Evolutionary conservation across 23 tunicate species (phyloP), one percentile per base, ranked within the genome.

Genomic region (Ascidia mentula): DNA sequence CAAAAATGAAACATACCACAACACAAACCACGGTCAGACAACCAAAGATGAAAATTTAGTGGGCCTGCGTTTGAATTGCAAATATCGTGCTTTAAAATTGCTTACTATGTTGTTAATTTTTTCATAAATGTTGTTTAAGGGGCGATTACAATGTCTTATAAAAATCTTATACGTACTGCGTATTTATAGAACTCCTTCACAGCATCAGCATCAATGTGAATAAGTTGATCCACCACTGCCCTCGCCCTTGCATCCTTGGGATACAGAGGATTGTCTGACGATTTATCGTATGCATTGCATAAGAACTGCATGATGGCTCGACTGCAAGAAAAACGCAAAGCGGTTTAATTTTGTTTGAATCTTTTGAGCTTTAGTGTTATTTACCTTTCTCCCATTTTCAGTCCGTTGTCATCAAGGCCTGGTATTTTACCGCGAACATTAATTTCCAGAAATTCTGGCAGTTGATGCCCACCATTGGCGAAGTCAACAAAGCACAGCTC

Each of bases 381-480:
- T 36, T 34, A 85, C 89, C 89, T 85, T 70, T 85, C 89, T 33
- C 89, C 82, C 31, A 85, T 0, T 26, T 69, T 42, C 32, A 85
- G 40, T 26, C 40, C 42, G 7, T 81, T 81, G 72, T 85, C 89
- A 77, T 85, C 77, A 28, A 85, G 77, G 6, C 74, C 78, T 0
- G 89, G 89, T n/a, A 85, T 32, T 45, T 76, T 77, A 20, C 89
- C 89, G 30, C 53, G 34, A 0, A 82, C 77, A 77, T 85, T 85
- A 1, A 85, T 46, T 31, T 77, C 89, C 69, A 85, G 42, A 85
- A 31, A 85, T 32, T 69, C 89, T 13, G 77, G 45, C 4, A 46
- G 69, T 40, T 85, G 69, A 40, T 85, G 82, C 89, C 71, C 82
- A 6, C 82, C 82, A 17, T 32, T 61, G 1, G 34, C 30, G 34